Percentiles rank a stretch among this genome's conserved stretches.
phyloP scores from a whole-genome alignment of 2,888 invertebrate genomes.

The Ophion obscuratus region DNA sequence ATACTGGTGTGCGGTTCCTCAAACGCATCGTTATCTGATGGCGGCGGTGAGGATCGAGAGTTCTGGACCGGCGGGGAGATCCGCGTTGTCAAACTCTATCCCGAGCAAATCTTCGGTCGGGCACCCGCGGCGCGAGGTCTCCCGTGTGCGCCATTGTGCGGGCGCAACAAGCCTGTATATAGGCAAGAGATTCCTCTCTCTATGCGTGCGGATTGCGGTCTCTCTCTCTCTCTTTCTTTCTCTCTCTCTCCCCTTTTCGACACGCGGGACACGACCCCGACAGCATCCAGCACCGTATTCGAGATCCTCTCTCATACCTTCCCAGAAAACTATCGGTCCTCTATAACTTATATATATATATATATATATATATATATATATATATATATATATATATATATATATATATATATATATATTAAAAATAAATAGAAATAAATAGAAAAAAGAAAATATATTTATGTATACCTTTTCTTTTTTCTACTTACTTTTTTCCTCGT shows the following conservation, averaged over 20 bases:
- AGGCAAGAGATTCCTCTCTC: conserved; percentile 61
- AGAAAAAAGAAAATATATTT: not conserved
- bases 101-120: conserved; percentile 77
- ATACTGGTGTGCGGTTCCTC: conserved; percentile 69
- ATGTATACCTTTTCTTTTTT: not conserved
- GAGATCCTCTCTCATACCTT: conserved; percentile 69
- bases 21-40: conserved; percentile 72
- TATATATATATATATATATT: not conserved
- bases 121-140: conserved; percentile 79
- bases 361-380: not conserved
- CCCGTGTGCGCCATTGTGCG: conserved; percentile 77
- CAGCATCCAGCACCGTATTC: conserved; percentile 70
- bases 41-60: conserved; percentile 63
- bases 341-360: conserved; percentile 82
- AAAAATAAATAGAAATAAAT: no score
- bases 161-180: conserved; percentile 64
- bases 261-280: conserved; percentile 66
- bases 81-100: conserved; percentile 83
- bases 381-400: conserved; percentile 64
- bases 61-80: conserved; percentile 71
- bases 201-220: conserved; percentile 63
- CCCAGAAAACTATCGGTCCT: conserved; percentile 79
- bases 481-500: conserved; percentile 46
- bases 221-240: conserved; percentile 26
- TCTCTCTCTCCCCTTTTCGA: conserved; percentile 59